Percentiles rank a stretch among this genome's conserved stretches.
phyloP scores from a whole-genome alignment of 2,888 invertebrate species.

The Stomorhina lunata region DNA sequence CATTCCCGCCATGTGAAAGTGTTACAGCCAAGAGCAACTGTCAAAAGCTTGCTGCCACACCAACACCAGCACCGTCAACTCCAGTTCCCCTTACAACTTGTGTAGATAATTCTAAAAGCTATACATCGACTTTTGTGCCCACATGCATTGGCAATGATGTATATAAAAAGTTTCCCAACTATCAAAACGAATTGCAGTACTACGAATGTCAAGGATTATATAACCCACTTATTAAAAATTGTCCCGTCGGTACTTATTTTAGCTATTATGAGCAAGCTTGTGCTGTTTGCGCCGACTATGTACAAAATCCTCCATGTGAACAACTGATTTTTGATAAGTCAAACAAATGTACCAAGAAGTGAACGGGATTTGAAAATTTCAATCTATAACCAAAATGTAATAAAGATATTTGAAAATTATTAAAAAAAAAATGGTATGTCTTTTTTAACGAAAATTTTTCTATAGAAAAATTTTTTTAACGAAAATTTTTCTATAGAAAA shows the following conservation, averaged over 20 bases:
- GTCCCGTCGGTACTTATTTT: background rate
- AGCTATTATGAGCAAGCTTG: background rate
- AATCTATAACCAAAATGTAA: no score
- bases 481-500: no score
- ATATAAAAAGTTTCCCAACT: conserved; percentile 5
- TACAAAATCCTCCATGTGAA: background rate
- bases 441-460: no score
- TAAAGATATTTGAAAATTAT: no score
- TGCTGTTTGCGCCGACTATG: background rate
- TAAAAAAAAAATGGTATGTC: no score
- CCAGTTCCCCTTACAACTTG: background rate
- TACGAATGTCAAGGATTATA: background rate
- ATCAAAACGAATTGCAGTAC: background rate
- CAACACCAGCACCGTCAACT: background rate
- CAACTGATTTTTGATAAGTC: background rate
- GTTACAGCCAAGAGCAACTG: conserved; percentile 42
- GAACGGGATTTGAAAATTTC: no score
- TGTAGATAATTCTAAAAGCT: background rate
- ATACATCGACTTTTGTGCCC: background rate
- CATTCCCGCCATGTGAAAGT: conserved; percentile 68
- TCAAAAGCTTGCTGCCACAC: background rate
- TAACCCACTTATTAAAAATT: background rate
- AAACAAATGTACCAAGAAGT: background rate
- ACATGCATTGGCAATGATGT: background rate
- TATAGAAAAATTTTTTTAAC: no score